Conservation (phyloP, 2,113 vertebrate genomes). For the Lampris megalopsis region DNA sequence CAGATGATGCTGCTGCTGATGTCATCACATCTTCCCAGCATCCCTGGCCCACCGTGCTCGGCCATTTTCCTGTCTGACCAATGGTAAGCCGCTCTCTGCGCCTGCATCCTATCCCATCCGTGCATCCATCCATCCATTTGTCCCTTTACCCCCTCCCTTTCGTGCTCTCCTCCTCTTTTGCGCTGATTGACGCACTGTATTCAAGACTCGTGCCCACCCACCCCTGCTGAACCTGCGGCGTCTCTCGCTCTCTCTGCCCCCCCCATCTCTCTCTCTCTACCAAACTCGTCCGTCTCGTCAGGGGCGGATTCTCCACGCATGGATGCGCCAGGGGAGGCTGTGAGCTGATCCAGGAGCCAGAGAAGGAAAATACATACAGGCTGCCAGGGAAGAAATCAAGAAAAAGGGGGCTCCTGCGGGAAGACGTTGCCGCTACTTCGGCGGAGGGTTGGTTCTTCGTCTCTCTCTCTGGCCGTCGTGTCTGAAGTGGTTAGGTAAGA, state of each 20-base stretch:
- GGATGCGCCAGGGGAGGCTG: slow-evolving; percentile 70
- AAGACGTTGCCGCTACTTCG: slow-evolving; percentile 43
- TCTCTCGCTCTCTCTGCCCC: slow-evolving; percentile 21
- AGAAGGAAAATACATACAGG: slow-evolving; percentile 27
- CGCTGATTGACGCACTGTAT: slow-evolving; percentile 66
- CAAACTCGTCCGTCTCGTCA: not conserved
- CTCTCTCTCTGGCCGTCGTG: slow-evolving; percentile 46
- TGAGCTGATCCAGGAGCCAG: slow-evolving; percentile 52
- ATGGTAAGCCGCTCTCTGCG: slow-evolving; percentile 24
- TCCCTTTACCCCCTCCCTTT: slow-evolving; percentile 12
- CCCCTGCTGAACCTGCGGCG: slow-evolving; percentile 9
- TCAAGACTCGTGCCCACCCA: slow-evolving; percentile 50
- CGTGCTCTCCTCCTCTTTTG: slow-evolving; percentile 42
- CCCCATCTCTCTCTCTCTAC: not conserved
- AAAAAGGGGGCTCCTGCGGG: slow-evolving; percentile 31
- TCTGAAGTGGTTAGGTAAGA: slow-evolving; percentile 69
- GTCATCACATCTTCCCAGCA: slow-evolving; percentile 78
- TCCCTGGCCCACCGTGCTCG: slow-evolving; percentile 67
- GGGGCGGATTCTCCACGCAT: slow-evolving; percentile 71
- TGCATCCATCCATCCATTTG: slow-evolving; percentile 45
- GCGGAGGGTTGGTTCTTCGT: slow-evolving; percentile 24
- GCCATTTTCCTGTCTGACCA: slow-evolving; percentile 73
- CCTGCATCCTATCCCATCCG: slow-evolving; percentile 1
- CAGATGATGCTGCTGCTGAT: slow-evolving; percentile 72
- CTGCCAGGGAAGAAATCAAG: not conserved